phyloP scores from a whole-genome alignment of 2,888 invertebrate genomes.

The Pyrrhia umbra region DNA sequence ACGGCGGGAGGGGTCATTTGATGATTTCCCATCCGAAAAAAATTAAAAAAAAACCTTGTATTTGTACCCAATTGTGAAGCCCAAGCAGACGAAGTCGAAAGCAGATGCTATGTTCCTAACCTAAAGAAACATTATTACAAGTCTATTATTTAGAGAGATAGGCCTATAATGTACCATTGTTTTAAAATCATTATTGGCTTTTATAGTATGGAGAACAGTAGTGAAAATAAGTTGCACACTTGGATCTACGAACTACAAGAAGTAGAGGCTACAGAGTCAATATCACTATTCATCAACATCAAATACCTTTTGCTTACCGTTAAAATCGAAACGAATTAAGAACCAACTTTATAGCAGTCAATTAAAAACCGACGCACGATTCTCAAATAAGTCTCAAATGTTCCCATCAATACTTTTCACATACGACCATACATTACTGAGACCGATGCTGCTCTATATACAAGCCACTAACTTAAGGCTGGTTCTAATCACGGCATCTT shows the following conservation, averaged over 20 bases:
- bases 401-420: slow-evolving; percentile 53
- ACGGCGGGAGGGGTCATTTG: no score
- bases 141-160: not conserved
- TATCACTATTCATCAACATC: slow-evolving; percentile 23
- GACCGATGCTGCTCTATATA: slow-evolving; percentile 49
- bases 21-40: no score
- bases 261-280: not conserved
- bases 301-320: slow-evolving; percentile 43
- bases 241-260: not conserved
- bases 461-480: slow-evolving; percentile 49
- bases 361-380: slow-evolving; percentile 51
- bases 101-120: no score
- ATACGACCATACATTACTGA: slow-evolving; percentile 51
- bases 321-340: slow-evolving; percentile 30
- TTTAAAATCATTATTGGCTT: no score
- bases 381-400: slow-evolving; percentile 49
- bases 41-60: no score
- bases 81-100: no score
- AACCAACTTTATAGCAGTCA: slow-evolving; percentile 42
- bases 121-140: no score
- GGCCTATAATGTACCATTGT: not conserved
- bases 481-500: slow-evolving; percentile 71
- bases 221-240: not conserved
- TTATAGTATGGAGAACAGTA: no score
- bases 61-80: no score